These are phyloP conservation scores for Neodiprion fabricii DNA, from an alignment of 1,140 invertebrate species.

Conservation along the genomic window DNA sequence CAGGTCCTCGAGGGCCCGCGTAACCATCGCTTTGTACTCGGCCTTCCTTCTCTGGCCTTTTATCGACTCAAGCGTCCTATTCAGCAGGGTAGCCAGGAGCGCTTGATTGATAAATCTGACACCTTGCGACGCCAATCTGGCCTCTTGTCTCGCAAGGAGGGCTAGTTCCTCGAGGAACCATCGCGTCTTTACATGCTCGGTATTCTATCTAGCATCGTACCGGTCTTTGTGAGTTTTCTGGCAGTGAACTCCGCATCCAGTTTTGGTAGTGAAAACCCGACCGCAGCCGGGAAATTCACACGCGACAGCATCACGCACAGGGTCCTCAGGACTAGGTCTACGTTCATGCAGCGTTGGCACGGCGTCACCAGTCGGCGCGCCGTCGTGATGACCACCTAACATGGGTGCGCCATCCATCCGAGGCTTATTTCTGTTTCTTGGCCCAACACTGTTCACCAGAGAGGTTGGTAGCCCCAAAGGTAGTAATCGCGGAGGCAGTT, in stretches of 20 bases:
- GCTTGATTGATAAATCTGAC: constrained; percentile 15
- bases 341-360: constrained; percentile 8
- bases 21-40: constrained; percentile 11
- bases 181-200: background rate
- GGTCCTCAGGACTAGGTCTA: background rate
- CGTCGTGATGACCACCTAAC: background rate
- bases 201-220: constrained; percentile 22
- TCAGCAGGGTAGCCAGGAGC: constrained; percentile 11
- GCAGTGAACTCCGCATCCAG: constrained; percentile 17
- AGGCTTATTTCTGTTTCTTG: no score
- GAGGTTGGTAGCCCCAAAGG: no score
- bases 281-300: constrained; percentile 19
- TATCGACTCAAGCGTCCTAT: constrained; percentile 17
- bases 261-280: constrained; percentile 13
- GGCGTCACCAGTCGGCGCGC: constrained; percentile 11
- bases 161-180: constrained; percentile 16
- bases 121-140: constrained; percentile 3
- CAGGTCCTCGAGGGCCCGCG: constrained; percentile 9
- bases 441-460: no score
- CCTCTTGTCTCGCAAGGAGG: constrained; percentile 21
- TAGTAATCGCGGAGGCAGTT: no score
- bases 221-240: constrained; percentile 24
- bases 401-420: constrained; percentile 14
- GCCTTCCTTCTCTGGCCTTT: constrained; percentile 14
- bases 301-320: background rate